Conservation (phyloP, 2,797 vertebrate genomes). For the Alosa sapidissima region DNA sequence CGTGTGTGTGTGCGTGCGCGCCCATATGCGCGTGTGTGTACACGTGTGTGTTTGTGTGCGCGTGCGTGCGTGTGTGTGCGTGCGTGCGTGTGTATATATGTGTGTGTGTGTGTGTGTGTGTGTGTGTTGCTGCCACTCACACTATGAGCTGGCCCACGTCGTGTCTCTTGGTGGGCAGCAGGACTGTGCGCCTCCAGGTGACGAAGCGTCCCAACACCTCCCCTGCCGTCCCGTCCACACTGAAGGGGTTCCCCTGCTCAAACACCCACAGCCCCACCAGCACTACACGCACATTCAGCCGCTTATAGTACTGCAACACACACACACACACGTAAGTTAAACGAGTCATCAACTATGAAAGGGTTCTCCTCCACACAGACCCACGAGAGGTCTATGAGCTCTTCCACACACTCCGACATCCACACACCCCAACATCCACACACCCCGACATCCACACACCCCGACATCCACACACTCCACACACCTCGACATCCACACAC, state of each 20-base stretch:
- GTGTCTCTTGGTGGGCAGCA: conserved; percentile 67
- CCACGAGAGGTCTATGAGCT: conserved; percentile 77
- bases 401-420: conserved; percentile 77
- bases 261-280: conserved; percentile 83
- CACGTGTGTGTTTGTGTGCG: not conserved
- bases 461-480: no score
- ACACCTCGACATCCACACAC: no score
- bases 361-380: conserved; percentile 76
- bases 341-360: conserved; percentile 67
- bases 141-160: conserved; percentile 83
- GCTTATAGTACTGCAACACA: conserved; percentile 67
- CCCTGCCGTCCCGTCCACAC: conserved; percentile 63
- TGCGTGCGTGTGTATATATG: not conserved
- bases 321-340: conserved; percentile 45
- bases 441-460: no score
- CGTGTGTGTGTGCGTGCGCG: not conserved
- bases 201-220: conserved; percentile 77
- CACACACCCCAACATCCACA: not conserved
- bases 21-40: not conserved
- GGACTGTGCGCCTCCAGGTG: conserved; percentile 71
- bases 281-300: conserved; percentile 82
- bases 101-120: not conserved
- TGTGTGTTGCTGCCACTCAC: conserved; percentile 65
- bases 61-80: not conserved
- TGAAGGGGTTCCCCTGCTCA: conserved; percentile 72